These are phyloP conservation scores for Hippocampus comes DNA, from an alignment of 2,113 vertebrate genomes.

Conservation along the genomic window DNA sequence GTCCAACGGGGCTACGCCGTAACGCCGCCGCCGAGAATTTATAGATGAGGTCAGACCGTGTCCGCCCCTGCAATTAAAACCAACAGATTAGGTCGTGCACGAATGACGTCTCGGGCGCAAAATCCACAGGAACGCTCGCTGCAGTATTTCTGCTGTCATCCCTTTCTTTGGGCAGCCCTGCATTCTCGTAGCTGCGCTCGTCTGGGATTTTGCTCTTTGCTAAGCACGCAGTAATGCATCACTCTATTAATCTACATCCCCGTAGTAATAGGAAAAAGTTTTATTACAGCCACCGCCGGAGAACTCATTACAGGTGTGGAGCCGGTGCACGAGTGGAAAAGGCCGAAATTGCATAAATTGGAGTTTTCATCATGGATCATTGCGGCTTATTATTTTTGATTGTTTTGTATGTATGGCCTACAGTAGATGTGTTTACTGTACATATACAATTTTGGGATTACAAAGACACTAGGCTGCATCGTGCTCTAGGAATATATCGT, in stretches of 20 bases:
- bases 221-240: constrained; percentile 60
- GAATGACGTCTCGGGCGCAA: constrained; percentile 50
- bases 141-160: constrained; percentile 49
- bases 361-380: neutral
- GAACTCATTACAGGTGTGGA: constrained; percentile 51
- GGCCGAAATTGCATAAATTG: neutral
- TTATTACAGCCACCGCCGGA: constrained; percentile 52
- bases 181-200: constrained; percentile 27
- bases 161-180: constrained; percentile 37
- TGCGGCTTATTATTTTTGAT: too few species aligned
- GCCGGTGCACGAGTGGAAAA: constrained; percentile 11
- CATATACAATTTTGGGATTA: too few species aligned
- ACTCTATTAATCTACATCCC: constrained; percentile 66
- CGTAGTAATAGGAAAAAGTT: constrained; percentile 51
- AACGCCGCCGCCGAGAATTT: constrained; percentile 43
- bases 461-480: too few species aligned
- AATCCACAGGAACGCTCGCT: constrained; percentile 38
- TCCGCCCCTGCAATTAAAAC: constrained; percentile 47
- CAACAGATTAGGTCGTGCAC: constrained; percentile 51
- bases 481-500: too few species aligned
- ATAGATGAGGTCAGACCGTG: constrained; percentile 30
- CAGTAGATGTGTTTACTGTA: too few species aligned
- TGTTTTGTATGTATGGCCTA: too few species aligned
- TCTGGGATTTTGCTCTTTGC: constrained; percentile 37
- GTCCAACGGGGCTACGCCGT: constrained; percentile 18